Evolutionary conservation across 1,140 invertebrate species (phyloP), one percentile per base, ranked within the genome.

Genomic region (Wasmannia auropunctata): DNA sequence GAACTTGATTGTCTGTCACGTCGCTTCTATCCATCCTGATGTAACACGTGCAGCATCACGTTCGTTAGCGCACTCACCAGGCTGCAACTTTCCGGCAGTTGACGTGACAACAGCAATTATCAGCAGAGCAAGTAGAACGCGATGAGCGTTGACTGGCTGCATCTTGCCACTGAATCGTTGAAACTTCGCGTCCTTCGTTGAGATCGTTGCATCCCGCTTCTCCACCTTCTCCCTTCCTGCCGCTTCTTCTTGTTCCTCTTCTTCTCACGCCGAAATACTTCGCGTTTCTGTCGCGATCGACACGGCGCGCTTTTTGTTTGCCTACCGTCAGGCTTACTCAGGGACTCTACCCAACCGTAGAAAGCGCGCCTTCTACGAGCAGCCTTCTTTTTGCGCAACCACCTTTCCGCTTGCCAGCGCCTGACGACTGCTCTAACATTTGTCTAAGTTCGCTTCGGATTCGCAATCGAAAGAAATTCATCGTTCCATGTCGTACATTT

Each of bases 371-470:
- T 51, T 43, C 60, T 43, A 58, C 43, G 37, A 72, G 25, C 7
- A 19, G 34, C 56, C n/a, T 63, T 65, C 69, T 16, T 62, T 87
- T 75, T 88, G 51, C 67, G 76, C 60, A 83, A 83, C 46, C 25
- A 22, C 2, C 46, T 87, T 88, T 74, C 49, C 51, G 22, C 51
- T 87, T 46, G 76, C 28, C 10, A 70, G 28, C 65, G 34, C 76
- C 28, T 70, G 8, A 54, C 83, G 62, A 43, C 46, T 46, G 43
- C n/a, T 37, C 28, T 10, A 28, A 25, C 75, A 80, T 69, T 86
- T 37, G 10, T 19, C 19, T 43, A 31, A 40, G 14, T 46, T 74
- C 16, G 14, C 0, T 40, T 43, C 14, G 4, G 0, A 37, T 22
- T 54, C 5, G n/a, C 22, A 10, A 34, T 19, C n/a, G 56, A 16